phyloP scores from a whole-genome alignment of 64 coral and sea anemone species.

The Dendronephthya gigantea region DNA sequence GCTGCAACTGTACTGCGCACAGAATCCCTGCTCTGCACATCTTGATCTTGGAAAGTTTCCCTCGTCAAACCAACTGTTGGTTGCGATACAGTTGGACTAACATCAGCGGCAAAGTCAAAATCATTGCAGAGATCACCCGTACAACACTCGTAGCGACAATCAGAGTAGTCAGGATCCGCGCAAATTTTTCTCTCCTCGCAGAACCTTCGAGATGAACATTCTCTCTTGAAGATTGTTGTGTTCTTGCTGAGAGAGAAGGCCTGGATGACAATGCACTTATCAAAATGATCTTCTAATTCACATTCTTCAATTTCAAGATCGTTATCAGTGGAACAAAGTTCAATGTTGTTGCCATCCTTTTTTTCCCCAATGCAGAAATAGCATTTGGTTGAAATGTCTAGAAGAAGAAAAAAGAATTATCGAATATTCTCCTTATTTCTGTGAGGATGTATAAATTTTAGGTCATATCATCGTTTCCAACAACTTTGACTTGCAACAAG shows the following conservation, averaged over 20 bases:
- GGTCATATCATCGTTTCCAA: no score
- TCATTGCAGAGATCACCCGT: neutral
- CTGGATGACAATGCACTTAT: neutral
- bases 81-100: neutral
- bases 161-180: neutral
- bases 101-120: neutral
- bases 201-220: neutral
- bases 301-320: neutral
- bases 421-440: no score
- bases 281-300: neutral
- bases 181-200: neutral
- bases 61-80: neutral
- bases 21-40: neutral
- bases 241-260: neutral
- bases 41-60: neutral
- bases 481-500: no score
- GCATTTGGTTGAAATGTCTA: neutral
- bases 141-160: neutral
- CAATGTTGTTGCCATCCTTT: neutral
- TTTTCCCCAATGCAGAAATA: neutral
- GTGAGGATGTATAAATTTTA: no score
- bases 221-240: neutral
- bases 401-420: neutral
- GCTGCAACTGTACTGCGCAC: neutral
- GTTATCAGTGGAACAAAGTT: neutral